These are phyloP conservation scores for Drosophila neonasuta DNA, from an alignment of 2,888 invertebrate genomes.

Conservation along the genomic window DNA sequence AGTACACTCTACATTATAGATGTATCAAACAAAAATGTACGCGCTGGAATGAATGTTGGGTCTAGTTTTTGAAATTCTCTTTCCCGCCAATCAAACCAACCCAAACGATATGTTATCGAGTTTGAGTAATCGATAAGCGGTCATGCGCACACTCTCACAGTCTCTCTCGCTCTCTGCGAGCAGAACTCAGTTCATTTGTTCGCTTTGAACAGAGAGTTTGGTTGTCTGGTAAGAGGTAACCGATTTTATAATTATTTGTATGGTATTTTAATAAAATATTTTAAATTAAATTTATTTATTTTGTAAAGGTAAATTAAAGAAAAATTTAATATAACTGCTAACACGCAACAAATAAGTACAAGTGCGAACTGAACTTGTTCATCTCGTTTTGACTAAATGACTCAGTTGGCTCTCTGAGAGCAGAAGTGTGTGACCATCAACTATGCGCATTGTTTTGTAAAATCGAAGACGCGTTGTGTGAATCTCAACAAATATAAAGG, in stretches of 20 bases:
- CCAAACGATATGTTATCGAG: constrained; percentile 32
- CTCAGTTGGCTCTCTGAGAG: not conserved
- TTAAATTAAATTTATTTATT: not conserved
- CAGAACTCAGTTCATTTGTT: constrained; percentile 10
- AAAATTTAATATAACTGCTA: not conserved
- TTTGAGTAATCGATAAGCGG: constrained; percentile 33
- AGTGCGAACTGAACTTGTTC: constrained; percentile 29
- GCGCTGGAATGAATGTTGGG: not conserved
- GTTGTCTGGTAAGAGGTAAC: not conserved
- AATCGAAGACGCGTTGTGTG: constrained; percentile 35
- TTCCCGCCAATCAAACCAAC: constrained; percentile 21
- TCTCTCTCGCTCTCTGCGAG: constrained; percentile 1
- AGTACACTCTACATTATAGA: no score
- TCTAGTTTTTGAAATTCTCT: constrained; percentile 12
- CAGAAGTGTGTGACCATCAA: constrained; percentile 34
- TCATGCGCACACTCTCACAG: constrained; percentile 36
- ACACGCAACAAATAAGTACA: not conserved
- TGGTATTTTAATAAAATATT: not conserved
- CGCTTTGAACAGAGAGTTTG: constrained; percentile 1
- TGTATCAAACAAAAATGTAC: no score
- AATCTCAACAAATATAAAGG: not conserved
- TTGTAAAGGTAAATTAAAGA: not conserved
- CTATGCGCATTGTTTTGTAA: not conserved
- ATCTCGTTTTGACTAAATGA: constrained; percentile 6
- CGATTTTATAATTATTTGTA: not conserved